Base-by-base conservation (phyloP, 2,797 vertebrate species). In the Sebastes aleutianus region DNA sequence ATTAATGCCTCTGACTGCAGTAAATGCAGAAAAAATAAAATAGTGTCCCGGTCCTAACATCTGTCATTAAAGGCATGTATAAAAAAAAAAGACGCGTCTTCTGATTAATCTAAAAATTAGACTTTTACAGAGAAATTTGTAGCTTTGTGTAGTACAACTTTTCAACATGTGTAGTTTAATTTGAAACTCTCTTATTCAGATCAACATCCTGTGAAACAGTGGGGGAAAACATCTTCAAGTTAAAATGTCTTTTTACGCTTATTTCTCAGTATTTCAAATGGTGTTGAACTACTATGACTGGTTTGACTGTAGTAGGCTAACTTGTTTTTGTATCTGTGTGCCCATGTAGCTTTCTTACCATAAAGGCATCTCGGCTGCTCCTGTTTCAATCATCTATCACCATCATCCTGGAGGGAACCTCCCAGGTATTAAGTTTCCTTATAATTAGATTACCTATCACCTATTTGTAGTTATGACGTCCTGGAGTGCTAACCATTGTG, bases 401-500 rank as follows among this genome's bases (percentile, higher is more conserved):
- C 88, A 88, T 81, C 89, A 89, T 94, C 94, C 95, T 95, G 95
- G 95, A 96, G 95, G 91, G 70, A 92, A 70, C 78, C 91, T 94
- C 90, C 94, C 93, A 95, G 96, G 96, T 96, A 94, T 77, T 80
- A 10, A 67, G 10, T 24, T 70, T 26, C 43, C 6, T 73, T 69
- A 10, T 39, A 34, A 62, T 59, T n/a, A n/a, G 3, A 29, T 68
- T 43, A 76, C 2, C 8, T 20, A 7, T 32, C 18, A 22, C 18
- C 5, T 22, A 10, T 54, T 22, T 64, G 70, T 54, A 32, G 20
- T 31, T 11, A 31, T 31, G 5, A 26, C 12, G 20, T 16, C 22
- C 12, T 57, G 0, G 0, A 39, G 4, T 12, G 34, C 34, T 53
- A 5, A 43, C 11, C 7, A 18, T 31, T 24, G 1, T 76, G 29